Evolutionary conservation across 2,888 invertebrate species (phyloP), one percentile per base, ranked within the genome.

Genomic region (Melanargia galathea): DNA sequence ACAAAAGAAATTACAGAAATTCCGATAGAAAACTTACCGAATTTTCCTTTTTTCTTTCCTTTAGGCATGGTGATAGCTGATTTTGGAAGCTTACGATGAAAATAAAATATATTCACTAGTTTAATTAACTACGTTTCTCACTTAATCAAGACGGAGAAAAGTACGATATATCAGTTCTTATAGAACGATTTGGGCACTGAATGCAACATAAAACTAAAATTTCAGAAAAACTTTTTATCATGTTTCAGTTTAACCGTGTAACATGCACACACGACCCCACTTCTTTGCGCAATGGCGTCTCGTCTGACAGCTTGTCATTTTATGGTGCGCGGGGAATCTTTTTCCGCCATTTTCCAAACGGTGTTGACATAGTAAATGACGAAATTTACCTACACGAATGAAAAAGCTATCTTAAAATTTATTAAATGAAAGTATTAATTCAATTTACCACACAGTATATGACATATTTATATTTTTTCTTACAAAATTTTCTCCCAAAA

Each of bases 141-240:
- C 90, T 86, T 92, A 93, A 95, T 95, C 95, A 95, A 94, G 95
- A 95, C 86, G 95, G 95, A 92, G 94, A 93, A 94, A 93, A 94
- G 93, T 95, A 94, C 83, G 92, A 90, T 93, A 93, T 93, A 92
- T 92, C 93, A 92, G 93, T 93, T 94, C 92, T 93, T 92, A 92
- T 93, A 92, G 92, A 92, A 93, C 93, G 93, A 93, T 93, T 93
- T 90, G 92, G 90, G 88, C 93, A 94, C 93, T 93, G 92, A 93
- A 94, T 94, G 92, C 92, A 93, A 94, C 93, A 93, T 93, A 93
- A 92, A 92, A 92, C 92, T 91, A 92, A 93, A 93, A 93, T 92
- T 91, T 92, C 92, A 91, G 92, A 89, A 92, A 93, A 94, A 93
- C 94, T 94, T 93, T 94, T 94, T 94, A 94, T 93, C 95, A 95